Conservation (phyloP, 2,797 vertebrate genomes). For the Rhabdomys pumilio region DNA sequence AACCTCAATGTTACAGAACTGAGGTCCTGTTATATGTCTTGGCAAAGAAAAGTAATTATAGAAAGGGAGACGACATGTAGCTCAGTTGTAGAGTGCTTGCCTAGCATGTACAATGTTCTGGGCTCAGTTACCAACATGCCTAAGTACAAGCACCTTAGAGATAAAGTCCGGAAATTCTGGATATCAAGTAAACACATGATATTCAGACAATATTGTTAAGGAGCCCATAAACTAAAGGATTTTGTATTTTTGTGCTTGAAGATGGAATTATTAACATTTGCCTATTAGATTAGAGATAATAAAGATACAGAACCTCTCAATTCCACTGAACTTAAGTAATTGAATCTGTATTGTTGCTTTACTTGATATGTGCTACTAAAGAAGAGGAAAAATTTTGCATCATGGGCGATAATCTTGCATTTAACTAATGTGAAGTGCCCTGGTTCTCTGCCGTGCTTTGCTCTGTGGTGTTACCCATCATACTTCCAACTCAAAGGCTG, state of each 20-base stretch:
- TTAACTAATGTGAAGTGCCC: not conserved
- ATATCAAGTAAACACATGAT: not conserved
- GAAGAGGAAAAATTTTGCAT: not conserved
- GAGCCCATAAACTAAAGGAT: not conserved
- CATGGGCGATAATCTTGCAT: not conserved
- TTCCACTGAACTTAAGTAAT: not conserved
- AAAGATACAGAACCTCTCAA: not conserved
- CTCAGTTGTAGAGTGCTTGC: not conserved
- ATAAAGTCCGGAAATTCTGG: not conserved
- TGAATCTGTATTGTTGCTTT: constrained; percentile 2
- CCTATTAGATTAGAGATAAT: not conserved
- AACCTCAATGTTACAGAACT: not conserved
- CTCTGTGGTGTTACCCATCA: not conserved
- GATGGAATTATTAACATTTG: not conserved
- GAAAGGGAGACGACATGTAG: not conserved
- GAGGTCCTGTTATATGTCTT: not conserved
- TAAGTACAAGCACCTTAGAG: not conserved
- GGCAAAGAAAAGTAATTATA: not conserved
- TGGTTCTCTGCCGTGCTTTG: not conserved
- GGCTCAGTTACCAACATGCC: not conserved
- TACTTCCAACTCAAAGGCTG: not conserved
- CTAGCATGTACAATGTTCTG: not conserved
- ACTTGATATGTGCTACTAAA: not conserved
- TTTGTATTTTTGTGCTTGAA: constrained; percentile 24
- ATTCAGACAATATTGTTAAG: not conserved